Evolutionary conservation across 1,140 invertebrate species (phyloP), one percentile per base, ranked within the genome.

Genomic region (Bombus ignitus): DNA sequence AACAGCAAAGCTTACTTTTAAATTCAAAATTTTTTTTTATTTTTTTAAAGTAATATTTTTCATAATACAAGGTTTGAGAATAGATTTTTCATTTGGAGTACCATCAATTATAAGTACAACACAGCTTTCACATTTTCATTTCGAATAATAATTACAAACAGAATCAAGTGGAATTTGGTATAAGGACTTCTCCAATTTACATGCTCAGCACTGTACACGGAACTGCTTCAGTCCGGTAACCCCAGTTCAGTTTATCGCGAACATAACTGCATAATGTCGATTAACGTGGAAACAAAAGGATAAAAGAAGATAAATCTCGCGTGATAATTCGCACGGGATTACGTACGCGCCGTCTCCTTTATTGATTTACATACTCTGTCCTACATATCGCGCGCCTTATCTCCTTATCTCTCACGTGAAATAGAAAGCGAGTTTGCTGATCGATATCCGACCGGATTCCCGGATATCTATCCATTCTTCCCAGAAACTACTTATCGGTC

Each of bases 381-480:
- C 82, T 59, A 84, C 76, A 79, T 84, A 84, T 84, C 82, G 53
- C 59, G 28, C 37, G 22, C 39, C 83, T 80, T 84, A 84, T 84
- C 83, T 72, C 42, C 47, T 84, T 80, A 84, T 84, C 83, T 80
- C 25, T 72, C 42, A 47, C 76, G 39, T 42, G 76, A 62, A 84
- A 80, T 57, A 84, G 83, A 84, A 79, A 84, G 68, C 76, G 66
- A 84, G 83, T 84, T 80, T 80, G 32, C 39, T 62, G 82, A 79
- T 84, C 83, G 83, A 84, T 84, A 84, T 62, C 15, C 44, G 53
- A 28, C 42, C 65, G 53, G 47, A 79, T 84, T 84, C 83, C 22
- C 32, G 68, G 83, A 84, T 84, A 84, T 84, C 76, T 47, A 12
- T 32, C 74, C 62, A 18, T 79, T 79, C 37, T 57, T 79, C 37